Evolutionary conservation across 2,113 vertebrate species (phyloP), one percentile per base, ranked within the genome.

Genomic region (Pao palembangensis): DNA sequence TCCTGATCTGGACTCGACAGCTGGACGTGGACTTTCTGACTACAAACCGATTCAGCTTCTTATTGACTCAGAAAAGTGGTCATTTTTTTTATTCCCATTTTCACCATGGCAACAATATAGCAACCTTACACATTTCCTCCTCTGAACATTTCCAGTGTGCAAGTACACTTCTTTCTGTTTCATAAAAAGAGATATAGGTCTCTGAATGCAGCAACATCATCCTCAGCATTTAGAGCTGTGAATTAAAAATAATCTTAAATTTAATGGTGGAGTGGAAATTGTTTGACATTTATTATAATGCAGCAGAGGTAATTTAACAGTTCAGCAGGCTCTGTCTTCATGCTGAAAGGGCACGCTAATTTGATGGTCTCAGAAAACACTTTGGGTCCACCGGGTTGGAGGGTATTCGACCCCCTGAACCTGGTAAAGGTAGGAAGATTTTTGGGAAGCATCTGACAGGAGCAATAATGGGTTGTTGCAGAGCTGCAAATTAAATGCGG

Each of bases 251-350:
- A 38, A 38, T 38, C 34, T 70, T 69, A 55, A 81, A 64, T 5
- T 50, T 18, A 55, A 17, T 58, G 31, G 53, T 51, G 17, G 31
- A 61, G 74, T 53, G 58, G 54, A 71, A 52, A 42, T 31, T 31
- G 28, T 38, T 38, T 38, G 34, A 38, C 34, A 38, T 82, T 66
- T 78, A 61, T 76, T 85, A 82, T 63, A 65, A 38, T 12, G 34
- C 34, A 6, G 11, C 2, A 12, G 70, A 89, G 85, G 78, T 80
- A 88, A 91, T 91, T 89, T 90, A 75, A 72, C 87, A 88, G 78
- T 88, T 87, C 79, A 91, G 68, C 80, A 85, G 73, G 58, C 82
- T 82, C 66, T 75, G 84, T 81, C 82, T 79, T 25, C 43, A 60
- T 61, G 73, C 56, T 74, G 56, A 62, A 73, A 78, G 79, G 75